phyloP scores from a whole-genome alignment of 2,888 invertebrate species.

The Holacanthella duospinosa region DNA sequence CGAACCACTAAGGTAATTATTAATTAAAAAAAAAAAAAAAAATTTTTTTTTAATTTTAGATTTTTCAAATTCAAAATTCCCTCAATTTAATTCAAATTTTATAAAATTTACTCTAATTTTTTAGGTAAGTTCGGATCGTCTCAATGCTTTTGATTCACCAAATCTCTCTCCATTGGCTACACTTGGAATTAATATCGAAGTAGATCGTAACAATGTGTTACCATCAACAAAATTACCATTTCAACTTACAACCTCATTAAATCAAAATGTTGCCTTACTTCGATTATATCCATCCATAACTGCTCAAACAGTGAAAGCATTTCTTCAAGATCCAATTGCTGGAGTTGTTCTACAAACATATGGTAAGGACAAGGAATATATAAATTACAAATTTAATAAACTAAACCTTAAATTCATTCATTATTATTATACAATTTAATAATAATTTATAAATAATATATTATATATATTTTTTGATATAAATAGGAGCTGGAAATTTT shows the following conservation, averaged over 20 bases:
- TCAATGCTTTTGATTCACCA: constrained; percentile 76
- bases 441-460: background rate
- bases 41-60: background rate
- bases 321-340: constrained; percentile 60
- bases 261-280: constrained; percentile 72
- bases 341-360: constrained; percentile 85
- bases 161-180: constrained; percentile 73
- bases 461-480: background rate
- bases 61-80: background rate
- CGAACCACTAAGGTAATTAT: constrained; percentile 60
- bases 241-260: constrained; percentile 59
- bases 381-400: background rate
- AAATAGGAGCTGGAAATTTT: constrained; percentile 70
- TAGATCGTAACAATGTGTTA: constrained; percentile 40
- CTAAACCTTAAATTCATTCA: background rate
- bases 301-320: constrained; percentile 52
- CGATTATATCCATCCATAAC: constrained; percentile 88
- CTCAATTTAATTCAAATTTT: too few species aligned
- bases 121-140: constrained; percentile 49
- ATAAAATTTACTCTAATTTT: too few species aligned
- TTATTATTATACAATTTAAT: background rate
- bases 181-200: constrained; percentile 67
- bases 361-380: constrained; percentile 44
- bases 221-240: constrained; percentile 55
- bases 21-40: too few species aligned